Evolutionary conservation across 2,113 vertebrate genomes (phyloP), one percentile per base, ranked within the genome.

Genomic region (Eudyptes chrysolophus): DNA sequence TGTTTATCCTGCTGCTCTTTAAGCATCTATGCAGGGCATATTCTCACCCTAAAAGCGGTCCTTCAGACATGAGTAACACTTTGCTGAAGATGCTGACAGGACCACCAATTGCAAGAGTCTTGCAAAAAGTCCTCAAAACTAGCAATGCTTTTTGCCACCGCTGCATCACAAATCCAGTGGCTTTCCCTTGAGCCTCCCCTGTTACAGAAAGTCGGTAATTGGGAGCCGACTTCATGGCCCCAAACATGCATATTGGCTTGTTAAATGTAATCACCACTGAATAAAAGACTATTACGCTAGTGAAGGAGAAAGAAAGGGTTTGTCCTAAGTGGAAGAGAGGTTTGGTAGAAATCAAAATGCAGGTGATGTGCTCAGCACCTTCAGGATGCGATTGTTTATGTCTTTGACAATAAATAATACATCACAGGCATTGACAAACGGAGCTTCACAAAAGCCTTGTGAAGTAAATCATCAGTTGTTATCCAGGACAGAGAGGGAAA

Each of bases 311-410:
- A 57, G 46, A 51, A 87, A 77, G 32, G 34, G 16, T 70, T 87
- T 89, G 38, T 72, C 57, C 55, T 77, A 66, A 51, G 79, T 18
- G 49, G 76, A 58, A 61, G 66, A 74, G 29, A 93, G 74, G 24
- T 65, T 94, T 81, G 94, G 87, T 75, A 96, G 95, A 92, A 93
- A 97, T 97, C 94, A 96, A 94, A 88, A 97, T 93, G 91, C 94
- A 94, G 92, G 82, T 90, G 91, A 94, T 88, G 92, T 71, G 70
- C 71, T 90, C 82, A 64, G 93, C 88, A 40, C 71, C 79, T 90
- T 92, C 82, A 46, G 64, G 75, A 89, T 72, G 91, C 3, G 2
- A 85, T 71, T 96, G 95, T 95, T 96, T 96, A 88, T 90, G 85
- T 66, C 87, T 96, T 62, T 86, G 91, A 77, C 75, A 78, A 97